These are phyloP conservation scores for Aegithalos caudatus DNA, from an alignment of 2,113 vertebrate species.

Conservation along the genomic window DNA sequence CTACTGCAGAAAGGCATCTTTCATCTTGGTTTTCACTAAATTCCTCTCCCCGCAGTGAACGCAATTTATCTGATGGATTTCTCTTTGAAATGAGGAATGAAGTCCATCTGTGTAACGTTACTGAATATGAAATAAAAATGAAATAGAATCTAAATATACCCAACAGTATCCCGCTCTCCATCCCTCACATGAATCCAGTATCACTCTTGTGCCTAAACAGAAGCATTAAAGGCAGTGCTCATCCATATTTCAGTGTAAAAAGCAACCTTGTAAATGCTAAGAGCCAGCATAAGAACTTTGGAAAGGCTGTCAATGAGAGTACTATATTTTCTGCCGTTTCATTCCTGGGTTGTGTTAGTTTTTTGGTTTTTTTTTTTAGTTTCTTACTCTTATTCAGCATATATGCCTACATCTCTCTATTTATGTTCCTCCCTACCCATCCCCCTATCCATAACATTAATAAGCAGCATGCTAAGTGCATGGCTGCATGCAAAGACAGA, in stretches of 20 bases:
- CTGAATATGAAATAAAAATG: conserved; percentile 29
- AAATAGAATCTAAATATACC: conserved; percentile 1
- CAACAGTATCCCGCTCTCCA: background rate
- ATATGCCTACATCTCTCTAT: background rate
- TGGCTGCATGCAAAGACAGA: background rate
- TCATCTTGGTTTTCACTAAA: conserved; percentile 18
- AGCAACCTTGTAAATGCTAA: background rate
- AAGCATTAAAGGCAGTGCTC: background rate
- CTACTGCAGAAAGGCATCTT: background rate
- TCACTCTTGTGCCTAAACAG: background rate
- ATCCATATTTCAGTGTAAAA: conserved; percentile 4
- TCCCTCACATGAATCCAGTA: background rate
- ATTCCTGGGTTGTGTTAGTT: background rate
- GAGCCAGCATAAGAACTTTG: background rate
- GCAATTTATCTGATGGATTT: background rate
- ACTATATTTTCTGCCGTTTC: background rate
- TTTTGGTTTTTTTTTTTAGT: background rate
- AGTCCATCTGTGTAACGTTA: background rate
- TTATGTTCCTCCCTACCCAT: background rate
- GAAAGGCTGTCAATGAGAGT: background rate
- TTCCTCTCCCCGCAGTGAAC: background rate
- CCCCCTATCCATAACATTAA: background rate
- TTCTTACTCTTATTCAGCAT: background rate
- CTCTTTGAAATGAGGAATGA: conserved; percentile 39
- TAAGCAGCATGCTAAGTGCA: background rate